Conservation (phyloP, 2,113 vertebrate species). For the Heptranchias perlo region DNA sequence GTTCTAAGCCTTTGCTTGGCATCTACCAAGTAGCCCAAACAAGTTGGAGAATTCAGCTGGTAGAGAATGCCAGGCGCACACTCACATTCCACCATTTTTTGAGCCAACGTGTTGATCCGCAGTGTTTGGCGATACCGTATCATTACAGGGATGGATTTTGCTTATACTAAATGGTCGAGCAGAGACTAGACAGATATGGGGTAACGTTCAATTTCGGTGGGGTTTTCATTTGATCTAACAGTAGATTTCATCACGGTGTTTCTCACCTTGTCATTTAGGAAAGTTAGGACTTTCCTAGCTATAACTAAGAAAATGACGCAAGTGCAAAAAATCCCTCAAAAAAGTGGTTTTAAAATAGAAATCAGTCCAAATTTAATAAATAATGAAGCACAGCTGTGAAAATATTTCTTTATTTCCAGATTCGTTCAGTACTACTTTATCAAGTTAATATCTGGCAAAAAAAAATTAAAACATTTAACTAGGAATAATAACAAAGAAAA, state of each 20-base stretch:
- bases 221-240: not conserved
- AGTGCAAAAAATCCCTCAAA: not conserved
- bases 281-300: not conserved
- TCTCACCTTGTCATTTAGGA: not conserved
- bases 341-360: not conserved
- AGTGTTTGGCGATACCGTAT: too few species aligned
- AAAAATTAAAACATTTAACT: not conserved
- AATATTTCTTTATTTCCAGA: not conserved
- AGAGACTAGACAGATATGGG: too few species aligned
- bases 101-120: too few species aligned
- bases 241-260: not conserved
- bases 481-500: not conserved
- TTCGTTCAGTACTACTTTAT: not conserved
- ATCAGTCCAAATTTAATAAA: not conserved
- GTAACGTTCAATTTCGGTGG: too few species aligned
- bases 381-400: slow-evolving; percentile 12
- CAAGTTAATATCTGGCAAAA: not conserved
- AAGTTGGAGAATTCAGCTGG: too few species aligned
- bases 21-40: too few species aligned
- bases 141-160: too few species aligned
- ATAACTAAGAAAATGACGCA: not conserved
- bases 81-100: too few species aligned
- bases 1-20: too few species aligned
- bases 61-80: too few species aligned
- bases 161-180: too few species aligned